Percentiles rank a stretch among this genome's conserved stretches.
Conservation (phyloP, 1,140 invertebrate species). For the Formica exsecta region DNA sequence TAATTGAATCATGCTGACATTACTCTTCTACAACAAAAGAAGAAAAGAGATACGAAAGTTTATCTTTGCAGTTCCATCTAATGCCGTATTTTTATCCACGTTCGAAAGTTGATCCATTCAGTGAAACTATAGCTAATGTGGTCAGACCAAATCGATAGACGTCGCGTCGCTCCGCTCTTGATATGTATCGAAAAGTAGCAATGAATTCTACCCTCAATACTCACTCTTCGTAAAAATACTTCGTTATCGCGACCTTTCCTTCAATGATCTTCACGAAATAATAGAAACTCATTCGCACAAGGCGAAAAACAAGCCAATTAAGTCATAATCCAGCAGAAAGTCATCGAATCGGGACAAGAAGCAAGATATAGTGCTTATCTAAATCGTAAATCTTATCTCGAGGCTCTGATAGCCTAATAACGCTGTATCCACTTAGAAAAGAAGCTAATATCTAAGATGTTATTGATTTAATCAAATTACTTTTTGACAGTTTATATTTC, state of each 20-base stretch:
- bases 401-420: neutral
- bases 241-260: slow-evolving; percentile 6
- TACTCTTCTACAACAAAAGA: neutral
- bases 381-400: neutral
- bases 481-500: too few species aligned
- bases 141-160: slow-evolving; percentile 20
- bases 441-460: neutral
- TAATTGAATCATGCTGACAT: neutral
- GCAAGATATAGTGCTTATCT: neutral
- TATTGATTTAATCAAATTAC: too few species aligned
- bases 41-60: neutral
- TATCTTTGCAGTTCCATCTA: neutral
- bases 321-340: slow-evolving; percentile 16
- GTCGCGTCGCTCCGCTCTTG: neutral
- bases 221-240: slow-evolving; percentile 4
- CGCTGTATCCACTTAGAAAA: neutral
- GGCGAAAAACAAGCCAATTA: neutral
- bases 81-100: slow-evolving; percentile 23
- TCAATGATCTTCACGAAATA: neutral
- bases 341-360: neutral
- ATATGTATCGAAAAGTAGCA: neutral
- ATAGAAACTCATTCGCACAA: neutral
- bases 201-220: slow-evolving; percentile 33
- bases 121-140: slow-evolving; percentile 26
- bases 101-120: neutral